Evolutionary conservation across 2,113 vertebrate species (phyloP), one percentile per base, ranked within the genome.

Genomic region (Quiscalus mexicanus): DNA sequence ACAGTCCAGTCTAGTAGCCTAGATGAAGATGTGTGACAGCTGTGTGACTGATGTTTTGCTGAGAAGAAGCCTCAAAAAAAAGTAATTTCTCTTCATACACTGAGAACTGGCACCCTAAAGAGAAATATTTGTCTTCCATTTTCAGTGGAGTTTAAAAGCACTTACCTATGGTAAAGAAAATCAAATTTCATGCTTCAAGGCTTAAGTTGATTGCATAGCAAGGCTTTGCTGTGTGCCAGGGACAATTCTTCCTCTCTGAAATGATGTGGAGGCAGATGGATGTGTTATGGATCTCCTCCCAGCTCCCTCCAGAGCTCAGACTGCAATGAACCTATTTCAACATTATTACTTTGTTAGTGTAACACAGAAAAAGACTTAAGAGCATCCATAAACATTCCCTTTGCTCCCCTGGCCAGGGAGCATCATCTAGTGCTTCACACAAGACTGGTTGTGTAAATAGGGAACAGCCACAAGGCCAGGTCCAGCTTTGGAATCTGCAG

Each of bases 141-240:
- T 89, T 23, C 58, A 80, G 33, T 68, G 65, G 58, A 84, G 53
- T 53, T 68, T 75, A 73, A 82, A 93, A 58, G 77, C 71, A 78
- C 58, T 52, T 41, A 58, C 50, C 92, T 93, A 6, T 31, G 28
- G 69, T 86, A 95, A 95, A 89, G 58, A 87, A 84, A 84, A 94
- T 88, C 6, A 82, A 80, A 94, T 93, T 69, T 95, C 86, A 93
- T 50, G 89, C 84, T 88, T 90, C 90, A 60, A 42, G 73, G 74
- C 73, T 87, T 75, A 89, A 77, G 81, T 20, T 90, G 85, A 89
- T 87, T 81, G 58, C 70, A 68, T 82, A 76, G 62, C 79, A 94
- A 78, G 67, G 50, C 42, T 76, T 69, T 80, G 41, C 63, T 82
- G 45, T 35, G 50, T 75, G 39, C 73, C 58, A 86, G 50, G 50